Conservation (phyloP, 2,888 invertebrate genomes). For the Lasiommata megera region DNA sequence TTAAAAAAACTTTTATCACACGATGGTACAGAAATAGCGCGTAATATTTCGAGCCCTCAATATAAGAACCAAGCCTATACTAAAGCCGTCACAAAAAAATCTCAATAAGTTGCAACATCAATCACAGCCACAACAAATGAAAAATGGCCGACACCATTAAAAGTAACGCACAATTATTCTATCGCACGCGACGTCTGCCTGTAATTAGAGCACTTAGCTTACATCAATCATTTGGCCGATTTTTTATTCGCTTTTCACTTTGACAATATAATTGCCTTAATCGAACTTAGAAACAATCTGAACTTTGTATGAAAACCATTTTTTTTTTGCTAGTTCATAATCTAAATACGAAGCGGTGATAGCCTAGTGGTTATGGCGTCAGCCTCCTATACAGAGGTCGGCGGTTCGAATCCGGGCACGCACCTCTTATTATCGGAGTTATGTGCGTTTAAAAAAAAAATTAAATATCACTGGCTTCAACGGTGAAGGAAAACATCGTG, state of each 20-base stretch:
- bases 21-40: neutral
- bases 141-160: constrained; percentile 63
- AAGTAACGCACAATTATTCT: constrained; percentile 49
- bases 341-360: too few relatives aligned
- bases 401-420: too few relatives aligned
- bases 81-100: constrained; percentile 37
- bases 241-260: constrained; percentile 31
- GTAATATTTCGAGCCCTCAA: neutral
- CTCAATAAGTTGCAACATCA: constrained; percentile 67
- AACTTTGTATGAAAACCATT: neutral
- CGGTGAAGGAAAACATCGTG: too few relatives aligned
- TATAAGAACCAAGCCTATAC: neutral
- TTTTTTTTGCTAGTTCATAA: too few relatives aligned
- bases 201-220: constrained; percentile 63
- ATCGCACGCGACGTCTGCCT: constrained; percentile 49
- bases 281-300: constrained; percentile 10
- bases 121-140: constrained; percentile 60
- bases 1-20: neutral
- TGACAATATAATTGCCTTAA: constrained; percentile 30
- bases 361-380: too few relatives aligned
- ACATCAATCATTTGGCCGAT: constrained; percentile 58
- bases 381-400: too few relatives aligned
- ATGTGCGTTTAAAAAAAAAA: too few relatives aligned
- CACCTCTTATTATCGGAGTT: too few relatives aligned
- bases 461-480: too few relatives aligned